phyloP scores from a whole-genome alignment of 2,113 vertebrate species.

The Polypterus senegalus region DNA sequence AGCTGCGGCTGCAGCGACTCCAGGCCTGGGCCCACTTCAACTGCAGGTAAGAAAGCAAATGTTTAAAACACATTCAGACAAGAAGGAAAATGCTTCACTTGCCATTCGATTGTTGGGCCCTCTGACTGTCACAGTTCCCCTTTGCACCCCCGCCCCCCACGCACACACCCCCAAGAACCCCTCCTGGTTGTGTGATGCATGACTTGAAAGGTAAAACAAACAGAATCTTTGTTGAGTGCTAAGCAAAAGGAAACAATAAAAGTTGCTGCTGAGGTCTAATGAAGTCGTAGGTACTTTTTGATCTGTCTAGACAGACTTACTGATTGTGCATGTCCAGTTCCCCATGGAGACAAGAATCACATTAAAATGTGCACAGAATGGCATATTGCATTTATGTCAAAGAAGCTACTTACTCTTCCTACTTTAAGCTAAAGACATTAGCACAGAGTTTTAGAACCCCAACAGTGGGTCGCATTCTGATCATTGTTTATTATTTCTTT shows the following conservation, averaged over 20 bases:
- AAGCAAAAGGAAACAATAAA: not conserved
- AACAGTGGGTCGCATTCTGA: not conserved
- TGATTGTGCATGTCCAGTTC: not conserved
- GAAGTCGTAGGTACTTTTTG: not conserved
- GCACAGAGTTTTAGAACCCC: not conserved
- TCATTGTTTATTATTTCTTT: not conserved
- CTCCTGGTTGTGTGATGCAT: too few species aligned
- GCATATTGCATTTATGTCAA: slow-evolving; percentile 2
- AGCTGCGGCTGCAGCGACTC: slow-evolving; percentile 83
- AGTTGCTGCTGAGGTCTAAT: not conserved
- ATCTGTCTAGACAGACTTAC: not conserved
- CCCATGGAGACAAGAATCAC: slow-evolving; percentile 3
- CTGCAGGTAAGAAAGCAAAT: slow-evolving; percentile 76
- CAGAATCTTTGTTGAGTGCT: too few species aligned
- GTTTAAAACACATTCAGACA: not conserved
- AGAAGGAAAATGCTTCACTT: too few species aligned
- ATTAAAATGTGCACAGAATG: slow-evolving; percentile 2
- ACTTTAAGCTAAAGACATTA: not conserved
- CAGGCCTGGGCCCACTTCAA: slow-evolving; percentile 84
- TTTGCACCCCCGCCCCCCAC: not conserved
- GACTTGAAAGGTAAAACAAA: too few species aligned
- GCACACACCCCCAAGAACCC: not conserved
- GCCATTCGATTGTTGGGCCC: too few species aligned
- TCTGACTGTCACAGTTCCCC: not conserved
- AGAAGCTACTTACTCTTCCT: not conserved